These are phyloP conservation scores for Osedax fenrisi DNA, from an alignment of 2,888 invertebrate species.

Conservation along the genomic window DNA sequence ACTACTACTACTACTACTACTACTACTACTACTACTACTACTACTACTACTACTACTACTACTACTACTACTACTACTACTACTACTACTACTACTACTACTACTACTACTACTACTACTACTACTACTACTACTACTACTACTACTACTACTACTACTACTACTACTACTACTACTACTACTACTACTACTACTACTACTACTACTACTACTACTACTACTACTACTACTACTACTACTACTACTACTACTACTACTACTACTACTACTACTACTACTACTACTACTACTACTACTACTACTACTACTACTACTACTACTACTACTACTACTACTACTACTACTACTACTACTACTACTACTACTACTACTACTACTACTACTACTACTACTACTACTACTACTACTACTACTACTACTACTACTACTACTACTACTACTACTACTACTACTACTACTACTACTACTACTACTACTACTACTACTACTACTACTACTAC, in stretches of 20 bases:
- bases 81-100: constrained; percentile 25
- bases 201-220: neutral
- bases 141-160: constrained; percentile 29
- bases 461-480: constrained; percentile 33
- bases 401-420: constrained; percentile 31
- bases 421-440: constrained; percentile 31
- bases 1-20: constrained; percentile 33
- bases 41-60: constrained; percentile 24
- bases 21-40: constrained; percentile 32
- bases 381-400: constrained; percentile 34
- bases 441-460: constrained; percentile 32
- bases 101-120: constrained; percentile 30
- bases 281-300: constrained; percentile 31
- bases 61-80: constrained; percentile 24
- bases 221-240: neutral
- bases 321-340: constrained; percentile 31
- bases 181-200: neutral
- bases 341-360: constrained; percentile 32
- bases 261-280: constrained; percentile 12
- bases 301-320: constrained; percentile 25
- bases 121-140: constrained; percentile 33
- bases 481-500: constrained; percentile 27
- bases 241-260: neutral
- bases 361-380: constrained; percentile 33
- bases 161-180: neutral